These are phyloP conservation scores for Mythimna impura DNA, from an alignment of 2,888 invertebrate species.

Conservation along the genomic window DNA sequence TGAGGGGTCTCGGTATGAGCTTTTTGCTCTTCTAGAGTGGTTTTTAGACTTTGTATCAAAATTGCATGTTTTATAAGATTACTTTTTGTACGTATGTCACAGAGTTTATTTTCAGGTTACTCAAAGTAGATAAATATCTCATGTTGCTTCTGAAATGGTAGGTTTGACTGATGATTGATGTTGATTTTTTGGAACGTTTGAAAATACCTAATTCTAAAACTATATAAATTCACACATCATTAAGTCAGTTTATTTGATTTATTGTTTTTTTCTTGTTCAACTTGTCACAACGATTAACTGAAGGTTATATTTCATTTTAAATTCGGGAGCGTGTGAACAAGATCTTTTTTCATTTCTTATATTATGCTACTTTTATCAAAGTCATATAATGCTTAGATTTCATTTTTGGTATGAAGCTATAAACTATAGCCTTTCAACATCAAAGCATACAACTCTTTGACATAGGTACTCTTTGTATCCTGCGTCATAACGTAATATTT, in stretches of 20 bases:
- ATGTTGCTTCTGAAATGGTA: not conserved
- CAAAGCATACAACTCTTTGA: slow-evolving; percentile 42
- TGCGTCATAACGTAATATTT: slow-evolving; percentile 40
- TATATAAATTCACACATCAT: too few species aligned
- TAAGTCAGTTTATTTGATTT: not conserved
- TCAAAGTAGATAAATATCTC: not conserved
- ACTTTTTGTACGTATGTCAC: not conserved
- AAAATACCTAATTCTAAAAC: too few species aligned
- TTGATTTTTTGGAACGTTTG: not conserved
- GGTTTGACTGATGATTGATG: not conserved
- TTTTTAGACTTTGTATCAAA: too few species aligned
- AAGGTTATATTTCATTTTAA: not conserved
- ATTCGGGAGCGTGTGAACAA: not conserved
- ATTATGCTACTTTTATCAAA: not conserved
- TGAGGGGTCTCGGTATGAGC: too few species aligned
- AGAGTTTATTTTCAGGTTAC: not conserved
- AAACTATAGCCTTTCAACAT: slow-evolving; percentile 23
- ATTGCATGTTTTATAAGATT: too few species aligned
- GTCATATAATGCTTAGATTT: too few species aligned
- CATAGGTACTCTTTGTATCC: slow-evolving; percentile 35
- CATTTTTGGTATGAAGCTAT: not conserved
- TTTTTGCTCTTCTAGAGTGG: too few species aligned
- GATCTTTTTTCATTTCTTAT: not conserved
- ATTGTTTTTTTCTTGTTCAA: not conserved
- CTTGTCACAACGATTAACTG: not conserved